A percentile compares a stretch with the other conserved stretches of the same genome.
These are phyloP conservation scores for Sceliomorpha sp. DNA, from an alignment of 2,888 invertebrate species.

Conservation along the genomic window DNA sequence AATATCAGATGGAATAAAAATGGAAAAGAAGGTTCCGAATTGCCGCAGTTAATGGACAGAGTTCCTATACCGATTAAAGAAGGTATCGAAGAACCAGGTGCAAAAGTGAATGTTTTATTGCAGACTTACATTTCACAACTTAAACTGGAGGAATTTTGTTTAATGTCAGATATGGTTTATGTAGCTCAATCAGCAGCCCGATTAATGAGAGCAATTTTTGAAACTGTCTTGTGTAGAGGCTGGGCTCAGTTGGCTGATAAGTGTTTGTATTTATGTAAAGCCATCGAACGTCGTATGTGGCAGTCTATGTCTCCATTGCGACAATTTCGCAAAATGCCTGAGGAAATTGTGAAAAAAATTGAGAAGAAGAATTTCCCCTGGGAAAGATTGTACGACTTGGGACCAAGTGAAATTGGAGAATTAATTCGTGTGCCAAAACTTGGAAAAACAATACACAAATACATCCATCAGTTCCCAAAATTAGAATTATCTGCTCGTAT, in stretches of 20 bases:
- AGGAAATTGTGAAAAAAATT: slow-evolving; percentile 97
- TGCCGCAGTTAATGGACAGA: slow-evolving; percentile 94
- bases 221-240: slow-evolving; percentile 94
- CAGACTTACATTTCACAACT: slow-evolving; percentile 99
- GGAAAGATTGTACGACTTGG: slow-evolving; percentile 96
- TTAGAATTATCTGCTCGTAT: slow-evolving; percentile 97
- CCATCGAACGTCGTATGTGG: slow-evolving; percentile 99
- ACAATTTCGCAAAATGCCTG: slow-evolving; percentile 98
- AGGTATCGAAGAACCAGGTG: slow-evolving; percentile 98
- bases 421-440: slow-evolving; percentile 93
- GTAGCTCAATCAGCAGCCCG: slow-evolving; percentile 98
- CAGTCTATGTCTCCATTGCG: slow-evolving; percentile 99
- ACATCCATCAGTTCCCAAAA: slow-evolving; percentile 98
- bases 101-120: slow-evolving; percentile 96
- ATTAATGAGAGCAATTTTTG: slow-evolving; percentile 97
- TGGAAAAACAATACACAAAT: slow-evolving; percentile 97
- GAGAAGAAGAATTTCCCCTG: slow-evolving; percentile 98
- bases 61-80: slow-evolving; percentile 99
- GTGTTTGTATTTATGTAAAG: slow-evolving; percentile 96
- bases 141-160: slow-evolving; percentile 98
- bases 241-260: slow-evolving; percentile 99
- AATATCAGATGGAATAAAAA: slow-evolving; percentile 89
- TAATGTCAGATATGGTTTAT: slow-evolving; percentile 99
- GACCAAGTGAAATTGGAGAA: slow-evolving; percentile 98
- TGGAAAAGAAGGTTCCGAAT: slow-evolving; percentile 97